A percentile compares a stretch with the other conserved stretches of the same genome.
Conservation (phyloP, 2,888 invertebrate species). For the Calephelis perditalis region DNA sequence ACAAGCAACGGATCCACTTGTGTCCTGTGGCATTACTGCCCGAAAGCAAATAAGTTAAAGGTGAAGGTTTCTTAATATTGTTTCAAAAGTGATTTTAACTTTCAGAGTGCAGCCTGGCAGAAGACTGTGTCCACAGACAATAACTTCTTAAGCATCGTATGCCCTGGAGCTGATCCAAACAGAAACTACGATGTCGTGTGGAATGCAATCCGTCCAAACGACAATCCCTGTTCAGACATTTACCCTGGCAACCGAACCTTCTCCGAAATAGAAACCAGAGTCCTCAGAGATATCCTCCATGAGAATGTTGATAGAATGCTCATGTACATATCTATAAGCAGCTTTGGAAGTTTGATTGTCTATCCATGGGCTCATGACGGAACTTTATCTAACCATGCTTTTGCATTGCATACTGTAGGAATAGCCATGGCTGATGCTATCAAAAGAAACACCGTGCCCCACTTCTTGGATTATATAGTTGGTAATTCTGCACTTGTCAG, state of each 20-base stretch:
- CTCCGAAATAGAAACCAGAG: slow-evolving; percentile 82
- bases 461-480: slow-evolving; percentile 64
- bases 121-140: slow-evolving; percentile 79
- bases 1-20: no score
- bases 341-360: slow-evolving; percentile 83
- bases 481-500: slow-evolving; percentile 72
- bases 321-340: slow-evolving; percentile 85
- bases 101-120: slow-evolving; percentile 81
- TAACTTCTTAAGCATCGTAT: slow-evolving; percentile 46
- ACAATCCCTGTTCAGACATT: slow-evolving; percentile 75
- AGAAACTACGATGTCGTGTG: slow-evolving; percentile 86
- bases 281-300: slow-evolving; percentile 77
- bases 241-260: slow-evolving; percentile 81
- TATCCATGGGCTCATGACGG: slow-evolving; percentile 83
- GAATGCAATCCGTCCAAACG: slow-evolving; percentile 79
- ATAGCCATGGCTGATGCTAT: slow-evolving; percentile 61
- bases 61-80: no score
- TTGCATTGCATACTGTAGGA: slow-evolving; percentile 60
- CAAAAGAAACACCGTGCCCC: slow-evolving; percentile 37
- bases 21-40: no score
- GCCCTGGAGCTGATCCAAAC: slow-evolving; percentile 86
- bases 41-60: no score
- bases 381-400: slow-evolving; percentile 63
- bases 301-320: slow-evolving; percentile 67
- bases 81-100: slow-evolving; percentile 18